phyloP scores from a whole-genome alignment of 2,888 invertebrate species.

The Priocnemis perturbator region DNA sequence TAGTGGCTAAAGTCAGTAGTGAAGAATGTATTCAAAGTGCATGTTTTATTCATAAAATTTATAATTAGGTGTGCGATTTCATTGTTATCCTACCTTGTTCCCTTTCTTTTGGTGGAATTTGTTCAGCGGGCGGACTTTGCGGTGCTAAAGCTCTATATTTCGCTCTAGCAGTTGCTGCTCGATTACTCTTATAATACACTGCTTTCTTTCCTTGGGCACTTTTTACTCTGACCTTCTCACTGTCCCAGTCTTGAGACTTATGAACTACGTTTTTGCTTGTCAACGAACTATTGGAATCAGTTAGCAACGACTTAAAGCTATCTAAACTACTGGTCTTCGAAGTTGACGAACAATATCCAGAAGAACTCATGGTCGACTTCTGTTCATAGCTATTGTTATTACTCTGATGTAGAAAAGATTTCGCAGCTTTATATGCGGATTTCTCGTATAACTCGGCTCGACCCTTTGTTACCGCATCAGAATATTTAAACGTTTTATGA shows the following conservation, averaged over 20 bases:
- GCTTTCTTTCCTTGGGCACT: constrained; percentile 73
- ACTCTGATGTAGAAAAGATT: constrained; percentile 21
- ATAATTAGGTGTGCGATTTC: too few species aligned
- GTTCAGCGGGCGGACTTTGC: constrained; percentile 76
- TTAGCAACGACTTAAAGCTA: constrained; percentile 65
- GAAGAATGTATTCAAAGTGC: neutral
- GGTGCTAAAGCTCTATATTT: constrained; percentile 78
- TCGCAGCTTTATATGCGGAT: neutral
- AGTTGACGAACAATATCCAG: constrained; percentile 52
- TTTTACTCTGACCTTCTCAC: constrained; percentile 60
- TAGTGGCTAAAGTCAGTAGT: neutral
- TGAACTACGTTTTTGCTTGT: constrained; percentile 48
- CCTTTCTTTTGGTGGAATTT: constrained; percentile 79
- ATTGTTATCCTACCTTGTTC: constrained; percentile 79
- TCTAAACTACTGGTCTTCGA: constrained; percentile 67
- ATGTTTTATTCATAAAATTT: constrained; percentile 7
- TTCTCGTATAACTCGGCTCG: constrained; percentile 18
- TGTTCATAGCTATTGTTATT: constrained; percentile 33
- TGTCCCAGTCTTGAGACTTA: constrained; percentile 54
- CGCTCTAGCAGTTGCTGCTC: constrained; percentile 81
- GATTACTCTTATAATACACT: constrained; percentile 76
- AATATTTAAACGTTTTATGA: constrained; percentile 11
- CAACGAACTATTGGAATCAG: constrained; percentile 67
- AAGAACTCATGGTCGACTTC: constrained; percentile 44
- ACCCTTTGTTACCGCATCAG: constrained; percentile 10